A percentile compares a stretch with the other conserved stretches of the same genome.
Conservation (phyloP, 2,797 vertebrate species). For the Microctenopoma lineatum region DNA sequence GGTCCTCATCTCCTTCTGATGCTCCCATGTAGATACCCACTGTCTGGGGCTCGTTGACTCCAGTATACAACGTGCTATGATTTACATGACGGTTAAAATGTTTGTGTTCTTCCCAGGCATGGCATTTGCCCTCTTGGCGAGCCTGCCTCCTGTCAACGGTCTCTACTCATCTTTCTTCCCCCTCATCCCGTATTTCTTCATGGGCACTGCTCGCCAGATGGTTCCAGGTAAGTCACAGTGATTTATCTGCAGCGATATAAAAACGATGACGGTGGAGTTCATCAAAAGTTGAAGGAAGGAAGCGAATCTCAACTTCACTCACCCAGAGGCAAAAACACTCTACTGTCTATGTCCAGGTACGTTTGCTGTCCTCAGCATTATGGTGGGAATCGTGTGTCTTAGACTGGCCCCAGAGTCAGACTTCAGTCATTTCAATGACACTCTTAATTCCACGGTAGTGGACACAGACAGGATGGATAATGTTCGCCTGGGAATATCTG, state of each 20-base stretch:
- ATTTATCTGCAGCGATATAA: slow-evolving; percentile 60
- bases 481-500: slow-evolving; percentile 88
- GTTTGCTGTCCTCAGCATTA: slow-evolving; percentile 94
- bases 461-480: slow-evolving; percentile 85
- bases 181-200: slow-evolving; percentile 90
- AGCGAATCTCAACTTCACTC: slow-evolving; percentile 37
- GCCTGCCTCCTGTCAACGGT: slow-evolving; percentile 91
- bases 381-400: slow-evolving; percentile 90
- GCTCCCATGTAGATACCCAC: background rate
- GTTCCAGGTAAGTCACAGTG: slow-evolving; percentile 89
- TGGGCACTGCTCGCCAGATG: slow-evolving; percentile 93
- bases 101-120: slow-evolving; percentile 82
- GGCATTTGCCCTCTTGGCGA: slow-evolving; percentile 93
- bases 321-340: slow-evolving; percentile 28
- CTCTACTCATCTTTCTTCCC: slow-evolving; percentile 96
- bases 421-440: slow-evolving; percentile 86
- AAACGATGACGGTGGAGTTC: slow-evolving; percentile 41
- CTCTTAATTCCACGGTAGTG: slow-evolving; percentile 80
- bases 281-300: slow-evolving; percentile 51
- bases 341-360: slow-evolving; percentile 80
- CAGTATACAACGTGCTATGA: slow-evolving; percentile 12
- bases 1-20: slow-evolving; percentile 15
- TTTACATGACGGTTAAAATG: slow-evolving; percentile 37
- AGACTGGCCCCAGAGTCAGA: slow-evolving; percentile 87
- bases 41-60: slow-evolving; percentile 1